Evolutionary conservation across 2,113 vertebrate genomes (phyloP).

Genomic region (Calyptomena viridis): DNA sequence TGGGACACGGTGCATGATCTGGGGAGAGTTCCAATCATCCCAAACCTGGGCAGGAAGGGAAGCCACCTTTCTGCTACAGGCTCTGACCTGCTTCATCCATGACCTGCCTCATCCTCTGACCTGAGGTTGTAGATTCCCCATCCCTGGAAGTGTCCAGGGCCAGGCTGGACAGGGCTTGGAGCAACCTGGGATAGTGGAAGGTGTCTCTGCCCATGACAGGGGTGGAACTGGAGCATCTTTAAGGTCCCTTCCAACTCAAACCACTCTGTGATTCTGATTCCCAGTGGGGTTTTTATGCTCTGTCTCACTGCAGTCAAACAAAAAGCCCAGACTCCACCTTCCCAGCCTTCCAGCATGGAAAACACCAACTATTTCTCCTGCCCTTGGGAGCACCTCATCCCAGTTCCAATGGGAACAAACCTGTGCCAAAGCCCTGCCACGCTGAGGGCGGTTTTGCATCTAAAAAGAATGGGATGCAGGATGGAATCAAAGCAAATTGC

Average conservation of each 20-base stretch:
- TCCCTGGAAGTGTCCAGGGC: background rate
- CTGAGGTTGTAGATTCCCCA: background rate
- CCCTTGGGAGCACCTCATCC: background rate
- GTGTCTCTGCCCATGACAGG: background rate
- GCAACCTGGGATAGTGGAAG: background rate
- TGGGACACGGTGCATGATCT: accelerated
- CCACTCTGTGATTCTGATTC: background rate
- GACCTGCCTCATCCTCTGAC: background rate
- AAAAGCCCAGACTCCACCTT: background rate
- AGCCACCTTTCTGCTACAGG: background rate
- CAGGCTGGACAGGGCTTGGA: background rate
- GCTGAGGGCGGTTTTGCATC: background rate
- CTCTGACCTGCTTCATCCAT: background rate
- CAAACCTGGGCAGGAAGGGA: background rate
- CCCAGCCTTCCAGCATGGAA: background rate
- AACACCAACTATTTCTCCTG: background rate
- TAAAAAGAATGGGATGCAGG: background rate
- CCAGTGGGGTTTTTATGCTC: background rate
- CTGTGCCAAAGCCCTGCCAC: background rate
- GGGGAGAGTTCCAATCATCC: background rate
- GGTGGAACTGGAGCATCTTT: background rate
- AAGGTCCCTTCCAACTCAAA: background rate
- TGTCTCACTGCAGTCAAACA: background rate
- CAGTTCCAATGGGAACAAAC: background rate
- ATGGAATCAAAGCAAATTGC: background rate